Evolutionary conservation across 2,113 vertebrate genomes (phyloP).

Genomic region (Gavia stellata): DNA sequence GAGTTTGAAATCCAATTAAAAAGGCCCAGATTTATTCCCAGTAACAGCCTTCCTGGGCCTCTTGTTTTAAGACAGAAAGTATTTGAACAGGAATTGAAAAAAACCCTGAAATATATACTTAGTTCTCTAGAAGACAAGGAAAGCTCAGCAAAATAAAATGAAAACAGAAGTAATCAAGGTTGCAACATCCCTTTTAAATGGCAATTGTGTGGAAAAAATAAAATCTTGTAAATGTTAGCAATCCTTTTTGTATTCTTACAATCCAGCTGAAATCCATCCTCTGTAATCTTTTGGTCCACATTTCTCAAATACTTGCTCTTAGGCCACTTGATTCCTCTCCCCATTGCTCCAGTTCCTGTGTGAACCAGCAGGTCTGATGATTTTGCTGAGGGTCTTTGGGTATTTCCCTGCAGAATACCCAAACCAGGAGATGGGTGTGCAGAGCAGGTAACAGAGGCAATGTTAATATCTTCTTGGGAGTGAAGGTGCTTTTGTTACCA

Average conservation of each 20-base stretch:
- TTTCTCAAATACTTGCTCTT: not conserved
- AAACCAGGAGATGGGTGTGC: not conserved
- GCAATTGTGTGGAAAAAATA: accelerated
- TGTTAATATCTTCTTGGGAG: not conserved
- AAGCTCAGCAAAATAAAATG: not conserved
- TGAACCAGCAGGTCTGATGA: not conserved
- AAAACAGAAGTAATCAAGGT: not conserved
- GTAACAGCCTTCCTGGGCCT: not conserved
- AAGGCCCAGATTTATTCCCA: not conserved
- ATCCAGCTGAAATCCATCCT: not conserved
- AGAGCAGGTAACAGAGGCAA: not conserved
- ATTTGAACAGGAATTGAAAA: not conserved
- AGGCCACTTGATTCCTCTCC: not conserved
- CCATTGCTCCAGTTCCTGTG: not conserved
- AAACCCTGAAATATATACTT: not conserved
- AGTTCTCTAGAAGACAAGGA: not conserved
- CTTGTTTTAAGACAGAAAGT: not conserved
- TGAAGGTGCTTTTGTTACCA: not conserved
- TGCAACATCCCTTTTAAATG: not conserved
- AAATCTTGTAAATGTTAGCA: not conserved
- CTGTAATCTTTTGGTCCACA: not conserved
- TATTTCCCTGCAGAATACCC: not conserved
- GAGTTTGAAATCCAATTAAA: not conserved
- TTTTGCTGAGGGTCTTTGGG: not conserved
- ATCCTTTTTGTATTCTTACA: not conserved